phyloP scores from a whole-genome alignment of 2,888 invertebrate species.

The Pristionchus exspectatus region DNA sequence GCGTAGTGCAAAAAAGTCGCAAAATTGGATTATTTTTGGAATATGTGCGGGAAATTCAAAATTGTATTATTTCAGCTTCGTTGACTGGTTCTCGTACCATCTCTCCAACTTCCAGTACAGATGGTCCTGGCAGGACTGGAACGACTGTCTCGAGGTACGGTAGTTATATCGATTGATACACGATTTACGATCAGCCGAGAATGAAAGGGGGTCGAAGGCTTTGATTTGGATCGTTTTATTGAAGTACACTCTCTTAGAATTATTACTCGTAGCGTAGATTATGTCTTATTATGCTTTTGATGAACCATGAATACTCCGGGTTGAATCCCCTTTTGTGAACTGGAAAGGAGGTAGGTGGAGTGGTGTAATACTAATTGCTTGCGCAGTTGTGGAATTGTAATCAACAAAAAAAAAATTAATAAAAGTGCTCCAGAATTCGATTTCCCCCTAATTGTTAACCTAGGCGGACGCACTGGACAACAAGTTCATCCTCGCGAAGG shows the following conservation, averaged over 20 bases:
- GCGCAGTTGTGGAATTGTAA: too few relatives aligned
- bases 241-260: too few relatives aligned
- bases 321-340: neutral
- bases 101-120: conserved; percentile 98
- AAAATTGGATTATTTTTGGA: neutral
- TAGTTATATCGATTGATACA: conserved; percentile 42
- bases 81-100: conserved; percentile 97
- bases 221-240: too few relatives aligned
- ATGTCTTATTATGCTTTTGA: neutral
- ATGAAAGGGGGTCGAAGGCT: too few relatives aligned
- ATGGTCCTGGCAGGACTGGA: conserved; percentile 91
- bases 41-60: neutral
- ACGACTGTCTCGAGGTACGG: conserved; percentile 77
- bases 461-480: conserved; percentile 84
- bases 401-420: too few relatives aligned
- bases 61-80: conserved; percentile 85
- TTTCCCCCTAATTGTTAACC: neutral
- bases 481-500: conserved; percentile 93
- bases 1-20: neutral
- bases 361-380: too few relatives aligned
- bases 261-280: too few relatives aligned
- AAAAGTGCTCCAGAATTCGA: too few relatives aligned
- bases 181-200: neutral
- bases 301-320: neutral
- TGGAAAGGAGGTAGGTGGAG: too few relatives aligned